Evolutionary conservation across 2,113 vertebrate species (phyloP).

Genomic region (Daboia siamensis): DNA sequence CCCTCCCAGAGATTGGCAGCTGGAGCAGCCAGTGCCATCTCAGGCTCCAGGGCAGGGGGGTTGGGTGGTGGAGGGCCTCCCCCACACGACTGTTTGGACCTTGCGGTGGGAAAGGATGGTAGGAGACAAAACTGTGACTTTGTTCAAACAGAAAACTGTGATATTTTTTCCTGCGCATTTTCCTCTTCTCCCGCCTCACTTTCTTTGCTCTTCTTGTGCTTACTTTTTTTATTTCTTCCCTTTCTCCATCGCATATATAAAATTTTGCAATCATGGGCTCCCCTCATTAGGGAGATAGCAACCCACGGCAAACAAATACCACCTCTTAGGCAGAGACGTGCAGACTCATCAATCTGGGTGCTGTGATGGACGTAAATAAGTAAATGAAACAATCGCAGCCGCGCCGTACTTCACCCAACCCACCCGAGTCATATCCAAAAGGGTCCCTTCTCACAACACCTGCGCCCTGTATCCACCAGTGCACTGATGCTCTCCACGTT

Average conservation of each 20-base stretch:
- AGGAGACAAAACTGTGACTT: constrained; percentile 43
- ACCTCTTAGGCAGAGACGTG: background rate
- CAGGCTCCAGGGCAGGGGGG: background rate
- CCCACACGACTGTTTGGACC: constrained; percentile 9
- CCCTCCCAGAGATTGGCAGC: background rate
- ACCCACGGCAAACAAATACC: background rate
- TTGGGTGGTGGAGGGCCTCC: background rate
- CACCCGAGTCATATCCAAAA: background rate
- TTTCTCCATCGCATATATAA: background rate
- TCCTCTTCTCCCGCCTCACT: background rate
- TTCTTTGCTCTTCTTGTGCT: background rate
- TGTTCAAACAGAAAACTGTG: constrained; percentile 34
- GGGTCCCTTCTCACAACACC: background rate
- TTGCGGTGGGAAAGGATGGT: constrained; percentile 17
- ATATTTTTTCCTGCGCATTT: constrained; percentile 1
- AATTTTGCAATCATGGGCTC: background rate
- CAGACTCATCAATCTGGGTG: background rate
- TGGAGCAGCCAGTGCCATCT: background rate
- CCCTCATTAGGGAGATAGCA: background rate
- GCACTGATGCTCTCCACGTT: background rate
- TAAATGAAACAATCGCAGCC: background rate
- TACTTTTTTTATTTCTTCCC: background rate
- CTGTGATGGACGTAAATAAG: background rate
- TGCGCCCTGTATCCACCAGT: background rate
- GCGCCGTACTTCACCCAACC: background rate